Percentiles rank a stretch among this genome's conserved stretches.
Conservation (phyloP, 2,113 vertebrate species). For the Prionailurus viverrinus region DNA sequence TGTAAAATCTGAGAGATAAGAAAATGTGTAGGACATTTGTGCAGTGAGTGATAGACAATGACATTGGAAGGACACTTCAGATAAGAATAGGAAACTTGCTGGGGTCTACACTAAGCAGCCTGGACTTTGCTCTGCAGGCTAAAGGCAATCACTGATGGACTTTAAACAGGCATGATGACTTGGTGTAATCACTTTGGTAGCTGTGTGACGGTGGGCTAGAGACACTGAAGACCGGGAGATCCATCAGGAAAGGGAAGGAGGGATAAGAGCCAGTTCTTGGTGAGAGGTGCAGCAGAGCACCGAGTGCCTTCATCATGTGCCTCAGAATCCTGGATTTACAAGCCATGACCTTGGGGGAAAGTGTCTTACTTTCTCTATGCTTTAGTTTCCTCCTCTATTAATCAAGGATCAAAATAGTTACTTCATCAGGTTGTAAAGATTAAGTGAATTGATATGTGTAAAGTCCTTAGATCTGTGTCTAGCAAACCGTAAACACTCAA, state of each 20-base stretch:
- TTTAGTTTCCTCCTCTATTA: slow-evolving; percentile 32
- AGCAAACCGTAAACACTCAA: not conserved
- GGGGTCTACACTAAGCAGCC: not conserved
- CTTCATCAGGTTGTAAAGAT: slow-evolving; percentile 32
- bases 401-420: not conserved
- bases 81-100: not conserved
- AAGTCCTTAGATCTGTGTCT: not conserved
- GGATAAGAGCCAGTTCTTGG: not conserved
- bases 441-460: slow-evolving; percentile 12
- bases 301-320: not conserved
- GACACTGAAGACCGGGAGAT: not conserved
- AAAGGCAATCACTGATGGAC: not conserved
- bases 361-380: not conserved
- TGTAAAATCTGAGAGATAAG: not conserved
- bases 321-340: not conserved
- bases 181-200: not conserved
- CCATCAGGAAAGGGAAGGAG: not conserved
- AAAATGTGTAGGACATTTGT: not conserved
- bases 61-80: not conserved
- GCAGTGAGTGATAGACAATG: not conserved
- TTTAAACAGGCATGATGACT: not conserved
- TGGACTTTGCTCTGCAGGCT: not conserved
- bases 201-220: not conserved
- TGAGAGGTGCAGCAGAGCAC: not conserved
- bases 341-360: not conserved